These are phyloP conservation scores for Solenopsis invicta DNA, from an alignment of 1,140 invertebrate genomes.

Conservation along the genomic window DNA sequence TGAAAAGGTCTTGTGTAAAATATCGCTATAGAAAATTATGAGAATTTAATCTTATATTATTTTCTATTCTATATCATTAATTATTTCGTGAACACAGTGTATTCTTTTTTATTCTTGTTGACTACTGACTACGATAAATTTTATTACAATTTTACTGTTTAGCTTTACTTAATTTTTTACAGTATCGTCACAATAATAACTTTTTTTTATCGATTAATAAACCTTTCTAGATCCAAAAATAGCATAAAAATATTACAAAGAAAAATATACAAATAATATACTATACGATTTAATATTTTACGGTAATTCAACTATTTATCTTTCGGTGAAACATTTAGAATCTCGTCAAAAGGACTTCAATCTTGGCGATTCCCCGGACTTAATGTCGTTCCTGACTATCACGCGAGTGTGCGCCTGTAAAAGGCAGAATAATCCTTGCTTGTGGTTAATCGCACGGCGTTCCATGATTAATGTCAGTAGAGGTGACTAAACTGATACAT, in stretches of 20 bases:
- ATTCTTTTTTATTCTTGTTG: too few relatives aligned
- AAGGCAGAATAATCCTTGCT: constrained; percentile 37
- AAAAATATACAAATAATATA: background rate
- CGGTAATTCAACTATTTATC: background rate
- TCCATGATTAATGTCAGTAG: constrained; percentile 29
- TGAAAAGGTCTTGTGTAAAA: too few relatives aligned
- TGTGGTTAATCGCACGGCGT: constrained; percentile 27
- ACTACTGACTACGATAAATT: too few relatives aligned
- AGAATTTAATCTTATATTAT: too few relatives aligned
- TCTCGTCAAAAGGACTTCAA: constrained; percentile 32
- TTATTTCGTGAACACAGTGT: too few relatives aligned
- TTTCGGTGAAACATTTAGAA: constrained; percentile 5
- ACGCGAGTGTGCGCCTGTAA: constrained; percentile 33
- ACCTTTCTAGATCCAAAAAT: background rate
- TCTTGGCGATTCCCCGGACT: constrained; percentile 37
- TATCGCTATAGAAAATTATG: too few relatives aligned
- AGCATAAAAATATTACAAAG: background rate
- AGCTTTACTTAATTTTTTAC: too few relatives aligned
- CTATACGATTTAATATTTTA: background rate
- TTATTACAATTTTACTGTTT: too few relatives aligned
- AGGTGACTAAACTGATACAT: constrained; percentile 27
- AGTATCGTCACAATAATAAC: background rate
- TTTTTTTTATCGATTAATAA: background rate
- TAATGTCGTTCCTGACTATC: constrained; percentile 50
- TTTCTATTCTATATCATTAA: too few relatives aligned